Percentiles rank a stretch among this genome's conserved stretches.
Conservation (phyloP, 2,797 vertebrate species). For the Limnodromus scolopaceus region DNA sequence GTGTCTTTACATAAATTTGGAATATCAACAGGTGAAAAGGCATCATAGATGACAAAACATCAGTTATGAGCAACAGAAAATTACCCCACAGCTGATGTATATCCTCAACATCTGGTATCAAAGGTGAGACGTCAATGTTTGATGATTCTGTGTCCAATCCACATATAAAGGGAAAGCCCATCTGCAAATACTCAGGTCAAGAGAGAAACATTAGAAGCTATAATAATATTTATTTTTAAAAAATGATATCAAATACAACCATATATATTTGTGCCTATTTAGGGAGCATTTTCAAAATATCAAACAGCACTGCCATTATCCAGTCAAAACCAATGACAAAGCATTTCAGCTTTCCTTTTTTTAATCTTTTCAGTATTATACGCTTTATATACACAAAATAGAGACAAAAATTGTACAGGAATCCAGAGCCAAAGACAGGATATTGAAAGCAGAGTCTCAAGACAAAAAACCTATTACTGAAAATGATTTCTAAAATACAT, state of each 20-base stretch:
- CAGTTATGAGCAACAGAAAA: neutral
- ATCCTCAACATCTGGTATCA: neutral
- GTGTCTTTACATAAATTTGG: neutral
- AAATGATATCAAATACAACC: conserved; percentile 78
- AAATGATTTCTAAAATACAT: conserved; percentile 28
- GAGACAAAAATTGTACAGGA: neutral
- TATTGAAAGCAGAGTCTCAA: neutral
- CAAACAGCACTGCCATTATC: conserved; percentile 35
- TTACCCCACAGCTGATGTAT: neutral
- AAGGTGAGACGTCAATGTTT: neutral
- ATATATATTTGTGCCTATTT: conserved; percentile 61
- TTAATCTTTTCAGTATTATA: conserved; percentile 13
- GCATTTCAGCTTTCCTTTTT: conserved; percentile 8
- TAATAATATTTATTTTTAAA: conserved; percentile 75
- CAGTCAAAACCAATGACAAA: conserved; percentile 45
- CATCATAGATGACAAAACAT: neutral
- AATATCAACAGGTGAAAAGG: neutral
- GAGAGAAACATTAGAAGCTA: conserved; percentile 62
- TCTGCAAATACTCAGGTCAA: neutral
- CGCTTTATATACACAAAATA: conserved; percentile 59
- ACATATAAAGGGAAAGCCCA: neutral
- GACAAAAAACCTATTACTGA: neutral
- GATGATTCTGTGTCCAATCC: neutral
- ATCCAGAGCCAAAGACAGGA: neutral
- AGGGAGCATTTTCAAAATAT: conserved; percentile 54